Evolutionary conservation across 2,797 vertebrate genomes (phyloP).

Genomic region (Danio jaintianensis): DNA sequence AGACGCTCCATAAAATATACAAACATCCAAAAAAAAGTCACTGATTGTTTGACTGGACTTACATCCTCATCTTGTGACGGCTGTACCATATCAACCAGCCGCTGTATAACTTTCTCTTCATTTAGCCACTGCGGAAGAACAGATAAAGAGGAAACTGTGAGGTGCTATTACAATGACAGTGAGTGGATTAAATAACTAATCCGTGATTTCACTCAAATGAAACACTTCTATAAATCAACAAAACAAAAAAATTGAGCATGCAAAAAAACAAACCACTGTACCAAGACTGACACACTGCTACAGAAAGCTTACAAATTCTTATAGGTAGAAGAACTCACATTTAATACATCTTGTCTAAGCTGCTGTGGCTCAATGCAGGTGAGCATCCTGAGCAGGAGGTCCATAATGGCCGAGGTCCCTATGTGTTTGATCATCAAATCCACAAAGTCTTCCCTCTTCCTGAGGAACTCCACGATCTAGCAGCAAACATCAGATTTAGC

Average conservation of each 20-base stretch:
- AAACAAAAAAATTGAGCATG: background rate
- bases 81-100: slow-evolving; percentile 96
- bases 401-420: slow-evolving; percentile 98
- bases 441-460: slow-evolving; percentile 95
- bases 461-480: slow-evolving; percentile 96
- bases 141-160: slow-evolving; percentile 21
- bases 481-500: slow-evolving; percentile 37
- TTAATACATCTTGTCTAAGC: slow-evolving; percentile 94
- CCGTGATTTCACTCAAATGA: slow-evolving; percentile 2
- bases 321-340: slow-evolving; percentile 79
- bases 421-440: slow-evolving; percentile 98
- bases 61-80: slow-evolving; percentile 98
- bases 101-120: slow-evolving; percentile 96
- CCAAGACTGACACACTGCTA: background rate
- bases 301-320: background rate
- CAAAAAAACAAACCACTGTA: background rate
- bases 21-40: background rate
- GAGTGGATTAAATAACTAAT: slow-evolving; percentile 33
- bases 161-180: background rate
- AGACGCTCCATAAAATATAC: background rate
- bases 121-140: slow-evolving; percentile 89
- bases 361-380: slow-evolving; percentile 97
- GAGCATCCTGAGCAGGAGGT: slow-evolving; percentile 94
- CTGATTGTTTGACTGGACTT: slow-evolving; percentile 69
- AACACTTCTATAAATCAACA: slow-evolving; percentile 5